Conservation (phyloP, 2,113 vertebrate species). For the Onychostoma macrolepis region DNA sequence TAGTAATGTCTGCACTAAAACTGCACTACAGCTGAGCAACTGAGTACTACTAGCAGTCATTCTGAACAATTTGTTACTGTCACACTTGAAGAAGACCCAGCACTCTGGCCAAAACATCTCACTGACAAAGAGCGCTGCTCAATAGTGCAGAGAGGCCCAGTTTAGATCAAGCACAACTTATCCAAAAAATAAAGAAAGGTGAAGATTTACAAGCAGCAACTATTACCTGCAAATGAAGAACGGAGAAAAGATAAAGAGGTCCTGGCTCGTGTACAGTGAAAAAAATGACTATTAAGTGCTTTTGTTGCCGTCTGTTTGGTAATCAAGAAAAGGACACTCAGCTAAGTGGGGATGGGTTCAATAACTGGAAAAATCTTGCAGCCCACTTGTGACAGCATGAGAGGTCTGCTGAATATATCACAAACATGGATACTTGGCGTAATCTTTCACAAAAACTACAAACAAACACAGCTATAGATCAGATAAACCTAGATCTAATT, state of each 20-base stretch:
- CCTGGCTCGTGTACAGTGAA: not conserved
- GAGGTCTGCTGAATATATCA: not conserved
- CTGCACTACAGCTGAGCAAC: no score
- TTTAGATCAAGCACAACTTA: no score
- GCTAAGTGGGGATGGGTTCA: not conserved
- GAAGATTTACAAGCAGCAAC: no score
- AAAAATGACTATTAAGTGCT: not conserved
- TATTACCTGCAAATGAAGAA: not conserved
- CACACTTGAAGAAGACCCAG: no score
- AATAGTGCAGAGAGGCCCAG: no score
- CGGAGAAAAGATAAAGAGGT: not conserved
- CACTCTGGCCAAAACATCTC: no score
- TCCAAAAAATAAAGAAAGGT: no score
- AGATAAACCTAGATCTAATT: not conserved
- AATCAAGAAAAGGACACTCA: not conserved
- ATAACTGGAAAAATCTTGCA: not conserved
- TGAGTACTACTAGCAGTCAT: no score
- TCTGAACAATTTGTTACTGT: no score
- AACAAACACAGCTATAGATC: not conserved
- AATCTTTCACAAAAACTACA: not conserved
- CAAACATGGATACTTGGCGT: not conserved
- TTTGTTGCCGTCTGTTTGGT: not conserved
- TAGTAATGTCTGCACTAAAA: no score
- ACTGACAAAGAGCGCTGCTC: no score
- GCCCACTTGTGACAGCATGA: no score